Evolutionary conservation across 2,888 invertebrate species (phyloP), one percentile per base, ranked within the genome.

Genomic region (Noctuana brunneofusca): DNA sequence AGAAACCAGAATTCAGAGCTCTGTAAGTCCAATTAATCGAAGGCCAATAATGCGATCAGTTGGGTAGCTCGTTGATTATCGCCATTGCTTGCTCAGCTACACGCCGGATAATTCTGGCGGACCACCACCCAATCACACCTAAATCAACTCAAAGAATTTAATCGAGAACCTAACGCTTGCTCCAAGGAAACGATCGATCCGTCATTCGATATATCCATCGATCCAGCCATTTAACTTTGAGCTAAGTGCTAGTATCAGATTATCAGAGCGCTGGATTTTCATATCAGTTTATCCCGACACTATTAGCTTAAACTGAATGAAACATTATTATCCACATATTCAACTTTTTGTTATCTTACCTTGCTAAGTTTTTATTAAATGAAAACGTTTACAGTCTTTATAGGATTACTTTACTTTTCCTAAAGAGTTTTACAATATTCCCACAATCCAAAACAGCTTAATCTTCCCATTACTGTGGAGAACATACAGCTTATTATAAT

Each of bases 31-130:
- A 22, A 22, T 48, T 48, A 22, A 48, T 48, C 18, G 12, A 1
- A 1, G 20, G 9, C 48, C 22, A 48, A 48, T 48, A 48, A 43
- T 18, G 18, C 43, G 43, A 20, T 43, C 43, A 22, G 48, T n/a
- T 22, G 11, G 22, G 12, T 12, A 48, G 22, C 22, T 48, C 11
- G 4, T 22, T 30, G 30, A 50, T 30, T 30, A 50, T 20, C 16
- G 30, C 4, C 30, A 30, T 9, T 50, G 30, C 16, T 50, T 50
- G 30, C 50, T 30, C 50, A 49, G 49, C 49, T n/a, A 27, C n/a
- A 50, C 16, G 14, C 30, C 27, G 9, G 16, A 11, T 50, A 16
- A 50, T 30, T 16, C 50, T 16, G 12, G 2, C 2, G 27, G 14
- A 6, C 30, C 30, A 50, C 27, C 16, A 27, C 30, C 14, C 16